A percentile compares a stretch with the other conserved stretches of the same genome.
These are phyloP conservation scores for Orgyia antiqua DNA, from an alignment of 2,888 invertebrate species.

Conservation along the genomic window DNA sequence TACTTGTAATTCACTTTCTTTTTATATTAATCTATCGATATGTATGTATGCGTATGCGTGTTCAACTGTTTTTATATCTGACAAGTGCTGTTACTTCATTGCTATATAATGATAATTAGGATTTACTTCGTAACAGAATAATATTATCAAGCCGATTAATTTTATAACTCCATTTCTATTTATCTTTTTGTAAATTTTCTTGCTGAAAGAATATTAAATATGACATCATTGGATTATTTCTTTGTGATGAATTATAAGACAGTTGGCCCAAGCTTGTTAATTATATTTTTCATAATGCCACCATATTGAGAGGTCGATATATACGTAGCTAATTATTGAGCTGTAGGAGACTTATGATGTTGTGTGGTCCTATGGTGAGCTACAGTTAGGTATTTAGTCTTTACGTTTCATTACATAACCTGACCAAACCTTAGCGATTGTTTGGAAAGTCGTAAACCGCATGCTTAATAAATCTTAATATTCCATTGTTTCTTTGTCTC, in stretches of 20 bases:
- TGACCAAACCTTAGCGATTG: slow-evolving; percentile 27
- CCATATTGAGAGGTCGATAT: no score
- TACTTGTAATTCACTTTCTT: slow-evolving; percentile 26
- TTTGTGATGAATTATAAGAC: no score
- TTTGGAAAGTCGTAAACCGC: slow-evolving; percentile 40
- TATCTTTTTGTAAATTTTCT: no score
- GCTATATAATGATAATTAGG: slow-evolving; percentile 1
- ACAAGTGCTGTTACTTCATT: slow-evolving; percentile 3
- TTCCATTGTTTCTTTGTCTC: slow-evolving; percentile 50
- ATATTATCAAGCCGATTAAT: no score
- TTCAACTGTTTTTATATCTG: slow-evolving; percentile 15
- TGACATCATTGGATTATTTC: no score
- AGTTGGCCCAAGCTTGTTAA: no score
- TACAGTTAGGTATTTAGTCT: slow-evolving; percentile 14
- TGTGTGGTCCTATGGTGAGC: slow-evolving; percentile 8
- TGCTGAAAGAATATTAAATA: no score
- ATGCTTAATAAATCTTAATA: slow-evolving; percentile 49
- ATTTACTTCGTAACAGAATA: no score
- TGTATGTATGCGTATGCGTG: slow-evolving; percentile 17
- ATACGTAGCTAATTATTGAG: no score
- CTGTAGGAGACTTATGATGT: no score
- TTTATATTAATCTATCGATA: slow-evolving; percentile 21
- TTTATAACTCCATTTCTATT: no score
- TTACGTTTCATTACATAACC: slow-evolving; percentile 20
- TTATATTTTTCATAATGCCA: no score